Evolutionary conservation across 2,113 vertebrate species (phyloP), one percentile per base, ranked within the genome.

Genomic region (Tachysurus vachellii): DNA sequence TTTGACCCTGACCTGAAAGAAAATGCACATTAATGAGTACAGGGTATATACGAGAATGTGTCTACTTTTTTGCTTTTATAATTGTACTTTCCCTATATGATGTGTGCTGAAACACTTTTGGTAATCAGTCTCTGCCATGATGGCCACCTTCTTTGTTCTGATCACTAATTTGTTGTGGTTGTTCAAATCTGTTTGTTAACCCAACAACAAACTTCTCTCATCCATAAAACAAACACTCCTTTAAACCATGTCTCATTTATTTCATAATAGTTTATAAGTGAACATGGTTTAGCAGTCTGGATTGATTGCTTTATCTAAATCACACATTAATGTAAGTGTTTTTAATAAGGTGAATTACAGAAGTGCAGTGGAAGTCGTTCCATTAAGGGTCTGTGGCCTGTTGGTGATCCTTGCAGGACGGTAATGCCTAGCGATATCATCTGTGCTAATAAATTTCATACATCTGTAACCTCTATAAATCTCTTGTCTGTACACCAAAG

Each of bases 161-260:
- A 91, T 90, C 89, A 88, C 88, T 91, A 26, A 62, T 84, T 88
- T 71, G 86, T 92, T 90, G 91, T 75, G 42, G 68, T 83, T 92
- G 91, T 89, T 85, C 83, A 88, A 87, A 93, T 89, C 84, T 90
- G 86, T 93, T 92, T 92, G 91, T 93, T 91, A 88, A 88, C 87
- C 90, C 54, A 87, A 85, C 84, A 87, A 86, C 86, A 82, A 86
- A 36, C 75, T 36, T 71, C 16, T 13, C 50, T 73, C 64, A 80
- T 76, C 68, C 50, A 70, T 61, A 77, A 61, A 77, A 80, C 10
- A 80, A 23, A 54, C 26, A 73, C 47, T 14, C 17, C 16, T 77
- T 6, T 77, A 7, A 53, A 47, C 13, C 47, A 28, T 77, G 44
- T 54, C 75, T 77, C 26, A 77, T 77, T 54, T 77, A 5, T 2